These are phyloP conservation scores for Drosophila rubida DNA, from an alignment of 2,888 invertebrate species.

Conservation along the genomic window DNA sequence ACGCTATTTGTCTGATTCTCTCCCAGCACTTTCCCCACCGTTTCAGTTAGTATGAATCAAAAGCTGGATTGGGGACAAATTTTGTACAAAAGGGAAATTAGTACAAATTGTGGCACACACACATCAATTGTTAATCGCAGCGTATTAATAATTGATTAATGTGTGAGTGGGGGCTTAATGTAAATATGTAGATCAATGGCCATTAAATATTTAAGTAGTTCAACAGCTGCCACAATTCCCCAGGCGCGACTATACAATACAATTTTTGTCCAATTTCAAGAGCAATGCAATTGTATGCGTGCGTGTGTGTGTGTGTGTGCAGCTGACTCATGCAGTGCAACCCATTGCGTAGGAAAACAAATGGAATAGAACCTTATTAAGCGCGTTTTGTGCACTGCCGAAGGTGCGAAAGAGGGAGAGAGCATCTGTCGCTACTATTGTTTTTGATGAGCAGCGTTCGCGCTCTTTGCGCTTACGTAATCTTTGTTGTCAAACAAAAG, in stretches of 20 bases:
- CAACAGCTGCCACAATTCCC: conserved; percentile 55
- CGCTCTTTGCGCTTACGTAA: conserved; percentile 60
- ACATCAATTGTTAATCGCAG: conserved; percentile 12
- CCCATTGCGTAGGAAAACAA: conserved; percentile 15
- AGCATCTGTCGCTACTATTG: neutral
- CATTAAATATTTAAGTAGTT: conserved; percentile 38
- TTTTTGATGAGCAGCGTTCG: conserved; percentile 3
- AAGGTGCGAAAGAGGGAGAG: conserved; percentile 24
- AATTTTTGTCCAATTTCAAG: conserved; percentile 5
- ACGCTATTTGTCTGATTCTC: neutral
- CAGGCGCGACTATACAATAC: neutral
- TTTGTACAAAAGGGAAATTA: conserved; percentile 18
- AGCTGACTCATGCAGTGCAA: conserved; percentile 35
- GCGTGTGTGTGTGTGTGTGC: neutral
- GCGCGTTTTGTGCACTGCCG: conserved; percentile 5
- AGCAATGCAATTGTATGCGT: neutral
- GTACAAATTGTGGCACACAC: conserved; percentile 1
- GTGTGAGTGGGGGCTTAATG: neutral
- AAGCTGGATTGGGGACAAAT: conserved; percentile 6
- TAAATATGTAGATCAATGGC: conserved; percentile 33
- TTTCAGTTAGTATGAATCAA: conserved; percentile 51
- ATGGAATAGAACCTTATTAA: conserved; percentile 7
- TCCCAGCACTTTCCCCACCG: conserved; percentile 21
- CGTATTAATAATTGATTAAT: conserved; percentile 11
- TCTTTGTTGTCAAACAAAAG: conserved; percentile 77